Evolutionary conservation across 1,140 invertebrate species (phyloP), one percentile per base, ranked within the genome.

Genomic region (Orius insidiosus): DNA sequence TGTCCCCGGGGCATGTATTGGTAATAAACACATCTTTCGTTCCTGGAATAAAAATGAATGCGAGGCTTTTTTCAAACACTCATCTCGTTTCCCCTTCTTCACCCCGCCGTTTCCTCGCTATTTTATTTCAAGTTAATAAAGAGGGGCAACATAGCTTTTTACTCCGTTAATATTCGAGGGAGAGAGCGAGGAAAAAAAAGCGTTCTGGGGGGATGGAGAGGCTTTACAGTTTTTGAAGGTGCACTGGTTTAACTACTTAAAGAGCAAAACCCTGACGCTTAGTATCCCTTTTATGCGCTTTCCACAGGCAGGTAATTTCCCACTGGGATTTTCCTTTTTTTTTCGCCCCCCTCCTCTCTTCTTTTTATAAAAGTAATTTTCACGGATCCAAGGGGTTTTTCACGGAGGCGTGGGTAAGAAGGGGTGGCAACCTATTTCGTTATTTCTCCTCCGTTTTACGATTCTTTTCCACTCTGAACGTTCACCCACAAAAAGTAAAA

Each of bases 211-310:
- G 38, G 38, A 10, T 14, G 16, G 38, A 18, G 38, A 11, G 16
- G 41, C 41, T 43, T 43, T 43, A 31, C 41, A 43, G 41, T 43
- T 43, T 43, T 43, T 31, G 41, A 43, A 43, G 41, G 41, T 30
- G 41, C 41, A 30, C 14, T 31, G 41, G 41, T 43, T 43, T 43
- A 43, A 43, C 41, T 43, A 43, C 41, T 43, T 43, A 43, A 43
- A 43, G 31, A 30, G 31, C 24, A 43, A 43, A 18, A 18, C 24
- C 24, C 41, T 11, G 41, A 18, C 41, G 41, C 41, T 43, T 43
- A 43, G 41, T 43, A 31, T n/a, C n/a, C 9, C 24, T 43, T 43
- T 43, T 31, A 31, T 30, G 18, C n/a, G n/a, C 24, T 43, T 43
- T 43, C 31, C 41, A 24, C 24, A 24, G 24, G 24, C 24, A 24